Percentiles rank a stretch among this genome's conserved stretches.
These are phyloP conservation scores for Danio kyathit DNA, from an alignment of 2,797 vertebrate species.

Conservation along the genomic window DNA sequence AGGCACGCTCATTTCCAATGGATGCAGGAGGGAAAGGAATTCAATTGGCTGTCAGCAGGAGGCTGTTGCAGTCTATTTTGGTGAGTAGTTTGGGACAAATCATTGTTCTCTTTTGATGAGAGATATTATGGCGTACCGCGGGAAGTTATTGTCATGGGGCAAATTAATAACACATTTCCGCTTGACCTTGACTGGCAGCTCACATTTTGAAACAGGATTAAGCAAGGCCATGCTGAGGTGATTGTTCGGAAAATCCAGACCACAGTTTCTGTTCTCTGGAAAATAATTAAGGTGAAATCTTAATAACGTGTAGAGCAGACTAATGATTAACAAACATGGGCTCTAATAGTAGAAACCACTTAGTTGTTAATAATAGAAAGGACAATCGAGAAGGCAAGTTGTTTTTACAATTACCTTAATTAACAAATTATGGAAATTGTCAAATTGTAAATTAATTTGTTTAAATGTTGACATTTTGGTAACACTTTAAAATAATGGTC, in stretches of 20 bases:
- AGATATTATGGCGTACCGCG: conserved; percentile 58
- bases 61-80: conserved; percentile 66
- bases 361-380: background rate
- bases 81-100: conserved; percentile 63
- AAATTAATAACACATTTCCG: conserved; percentile 71
- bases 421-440: too few species aligned
- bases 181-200: conserved; percentile 68
- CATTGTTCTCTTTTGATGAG: conserved; percentile 64
- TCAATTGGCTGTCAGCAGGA: conserved; percentile 69
- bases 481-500: too few species aligned
- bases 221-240: conserved; percentile 57
- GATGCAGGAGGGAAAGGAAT: conserved; percentile 63
- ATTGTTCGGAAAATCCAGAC: conserved; percentile 58
- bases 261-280: conserved; percentile 50
- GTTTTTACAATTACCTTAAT: background rate
- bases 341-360: background rate
- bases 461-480: too few species aligned
- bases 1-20: conserved; percentile 66
- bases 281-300: conserved; percentile 65
- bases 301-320: conserved; percentile 1
- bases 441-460: too few species aligned
- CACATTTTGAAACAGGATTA: conserved; percentile 63
- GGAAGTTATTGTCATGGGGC: conserved; percentile 65
- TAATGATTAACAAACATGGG: background rate
- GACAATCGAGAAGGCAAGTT: background rate